Percentiles rank a stretch among this genome's conserved stretches.
phyloP scores from a whole-genome alignment of 1,140 invertebrate species.

The Chironomus striatipennis region DNA sequence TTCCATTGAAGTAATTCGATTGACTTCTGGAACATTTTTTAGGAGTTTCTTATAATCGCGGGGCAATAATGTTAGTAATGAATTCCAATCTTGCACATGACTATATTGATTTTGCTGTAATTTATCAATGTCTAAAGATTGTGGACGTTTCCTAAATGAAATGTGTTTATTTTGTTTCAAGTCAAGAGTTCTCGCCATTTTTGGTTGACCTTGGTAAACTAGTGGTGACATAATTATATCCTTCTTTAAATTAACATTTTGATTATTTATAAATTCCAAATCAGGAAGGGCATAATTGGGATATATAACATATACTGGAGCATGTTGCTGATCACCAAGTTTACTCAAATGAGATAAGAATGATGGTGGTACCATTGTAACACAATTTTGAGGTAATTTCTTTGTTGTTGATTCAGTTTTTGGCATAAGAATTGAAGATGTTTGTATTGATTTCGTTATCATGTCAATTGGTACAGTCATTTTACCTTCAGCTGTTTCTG shows the following conservation, averaged over 20 bases:
- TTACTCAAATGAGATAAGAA: conserved; percentile 46
- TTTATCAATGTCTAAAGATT: conserved; percentile 74
- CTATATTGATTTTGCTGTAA: conserved; percentile 68
- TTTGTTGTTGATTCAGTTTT: conserved; percentile 27
- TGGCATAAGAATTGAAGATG: conserved; percentile 40
- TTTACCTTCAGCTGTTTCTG: not conserved
- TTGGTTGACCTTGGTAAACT: conserved; percentile 34
- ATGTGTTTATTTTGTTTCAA: conserved; percentile 29
- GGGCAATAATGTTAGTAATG: conserved; percentile 75
- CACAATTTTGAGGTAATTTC: conserved; percentile 32
- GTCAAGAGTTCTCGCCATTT: conserved; percentile 27
- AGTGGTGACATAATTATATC: conserved; percentile 50
- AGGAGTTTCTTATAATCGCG: conserved; percentile 64
- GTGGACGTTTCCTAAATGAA: conserved; percentile 49
- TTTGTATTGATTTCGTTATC: conserved; percentile 65
- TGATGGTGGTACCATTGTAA: conserved; percentile 47
- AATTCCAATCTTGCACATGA: conserved; percentile 86
- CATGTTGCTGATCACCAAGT: conserved; percentile 50
- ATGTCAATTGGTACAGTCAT: conserved; percentile 50
- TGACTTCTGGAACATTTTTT: conserved; percentile 64
- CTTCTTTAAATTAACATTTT: conserved; percentile 32
- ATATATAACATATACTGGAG: conserved; percentile 80
- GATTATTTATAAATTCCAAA: conserved; percentile 67
- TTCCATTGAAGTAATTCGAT: not conserved
- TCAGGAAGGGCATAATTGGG: conserved; percentile 87